Base-by-base conservation (phyloP, 2,113 vertebrate genomes). In the Rhinolophus ferrumequinum region DNA sequence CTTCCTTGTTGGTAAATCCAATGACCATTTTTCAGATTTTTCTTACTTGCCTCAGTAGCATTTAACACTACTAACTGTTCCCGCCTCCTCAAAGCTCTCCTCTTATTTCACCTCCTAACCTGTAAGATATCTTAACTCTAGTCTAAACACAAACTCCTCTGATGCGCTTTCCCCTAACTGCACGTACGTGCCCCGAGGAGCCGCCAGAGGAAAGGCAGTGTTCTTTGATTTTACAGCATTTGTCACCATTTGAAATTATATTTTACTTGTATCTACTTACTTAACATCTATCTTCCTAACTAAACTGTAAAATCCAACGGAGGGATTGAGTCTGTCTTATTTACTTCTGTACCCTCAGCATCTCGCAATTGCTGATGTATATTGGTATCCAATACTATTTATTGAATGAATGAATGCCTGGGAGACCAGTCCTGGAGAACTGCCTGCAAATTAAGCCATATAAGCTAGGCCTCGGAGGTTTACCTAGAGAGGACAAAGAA, bases 251-350 rank as follows among this genome's bases (percentile, higher is more conserved):
- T 92, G 35, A 67, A 62, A 92, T 52, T 72, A 67, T 50, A 73
- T 73, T 75, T 96, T 96, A 47, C 56, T 89, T 82, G n/a, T 67
- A 79, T 69, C 58, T 85, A 92, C 2, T 58, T 83, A 58, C 41
- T 76, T 73, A 69, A 52, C 47, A 85, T 88, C 38, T 84, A 50
- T 77, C 60, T 94, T 56, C 69, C 52, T 90, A 92, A 96, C 52
- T 90, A 92, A 96, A 76, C 21, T 88, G 26, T 88, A 67, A 94
- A 56, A 54, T 47, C 30, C 38, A 81, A 89, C 21, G 60, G 56
- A 83, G 33, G 26, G 21, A 81, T 38, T 73, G 80, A 87, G 35
- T 87, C 73, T 77, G 21, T 86, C 41, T 88, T 84, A 10, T 62
- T 95, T 22, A 66, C 24, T 52, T 92, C 47, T 82, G 12, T 70